phyloP scores from a whole-genome alignment of 2,888 invertebrate species.

The Coelopa pilipes region DNA sequence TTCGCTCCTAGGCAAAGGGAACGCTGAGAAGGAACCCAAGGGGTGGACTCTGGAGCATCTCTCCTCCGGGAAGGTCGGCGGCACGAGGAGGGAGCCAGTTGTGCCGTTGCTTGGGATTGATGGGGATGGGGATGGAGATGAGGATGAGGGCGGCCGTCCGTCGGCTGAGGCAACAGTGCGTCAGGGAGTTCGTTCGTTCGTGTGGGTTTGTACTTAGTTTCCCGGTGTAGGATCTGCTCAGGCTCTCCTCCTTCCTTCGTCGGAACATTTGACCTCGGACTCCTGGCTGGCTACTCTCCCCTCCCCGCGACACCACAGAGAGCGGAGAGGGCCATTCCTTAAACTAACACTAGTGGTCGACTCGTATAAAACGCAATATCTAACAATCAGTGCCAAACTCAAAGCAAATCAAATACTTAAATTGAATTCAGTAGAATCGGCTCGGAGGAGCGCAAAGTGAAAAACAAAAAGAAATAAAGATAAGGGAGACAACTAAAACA shows the following conservation, averaged over 20 bases:
- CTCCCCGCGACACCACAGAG: too few relatives aligned
- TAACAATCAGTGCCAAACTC: too few relatives aligned
- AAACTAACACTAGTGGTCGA: too few relatives aligned
- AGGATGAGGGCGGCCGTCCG: not conserved
- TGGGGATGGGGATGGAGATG: not conserved
- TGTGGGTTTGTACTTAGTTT: not conserved
- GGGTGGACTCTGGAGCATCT: too few relatives aligned
- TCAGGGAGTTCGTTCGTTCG: not conserved
- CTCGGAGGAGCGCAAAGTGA: not conserved
- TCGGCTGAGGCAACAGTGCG: not conserved
- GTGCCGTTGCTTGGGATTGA: not conserved
- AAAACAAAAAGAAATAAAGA: constrained; percentile 24
- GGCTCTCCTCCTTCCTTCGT: too few relatives aligned
- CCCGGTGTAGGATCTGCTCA: not conserved
- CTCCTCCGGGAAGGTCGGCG: not conserved
- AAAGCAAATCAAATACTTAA: too few relatives aligned
- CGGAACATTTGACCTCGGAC: too few relatives aligned
- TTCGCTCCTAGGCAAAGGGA: not conserved
- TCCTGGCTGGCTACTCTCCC: too few relatives aligned
- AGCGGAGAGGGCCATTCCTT: too few relatives aligned
- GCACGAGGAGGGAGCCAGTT: not conserved
- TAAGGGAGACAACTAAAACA: constrained; percentile 35
- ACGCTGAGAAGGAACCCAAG: not conserved
- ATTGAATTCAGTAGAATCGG: too few relatives aligned
- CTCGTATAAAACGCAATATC: too few relatives aligned